Conservation (phyloP, 2,797 vertebrate genomes). For the Nyctibius grandis region DNA sequence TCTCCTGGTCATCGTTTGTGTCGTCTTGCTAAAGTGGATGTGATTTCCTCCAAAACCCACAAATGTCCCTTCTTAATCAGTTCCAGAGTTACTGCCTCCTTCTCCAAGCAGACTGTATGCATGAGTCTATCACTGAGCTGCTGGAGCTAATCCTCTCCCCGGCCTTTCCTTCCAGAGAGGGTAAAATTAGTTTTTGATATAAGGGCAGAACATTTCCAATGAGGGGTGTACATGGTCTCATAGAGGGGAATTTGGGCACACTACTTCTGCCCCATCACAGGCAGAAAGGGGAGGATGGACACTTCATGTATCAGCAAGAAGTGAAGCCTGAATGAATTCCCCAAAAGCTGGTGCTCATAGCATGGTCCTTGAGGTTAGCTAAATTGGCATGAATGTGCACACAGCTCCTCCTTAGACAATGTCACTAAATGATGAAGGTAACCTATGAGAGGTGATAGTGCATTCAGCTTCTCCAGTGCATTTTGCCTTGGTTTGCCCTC, state of each 20-base stretch:
- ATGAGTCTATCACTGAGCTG: neutral
- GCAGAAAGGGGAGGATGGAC: neutral
- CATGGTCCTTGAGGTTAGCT: neutral
- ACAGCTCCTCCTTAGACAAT: neutral
- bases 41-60: neutral
- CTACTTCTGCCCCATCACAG: neutral
- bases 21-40: neutral
- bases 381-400: neutral
- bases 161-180: neutral
- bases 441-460: neutral
- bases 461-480: neutral
- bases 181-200: neutral
- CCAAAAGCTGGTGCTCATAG: neutral
- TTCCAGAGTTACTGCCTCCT: neutral
- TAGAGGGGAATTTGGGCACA: neutral
- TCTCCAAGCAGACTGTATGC: neutral
- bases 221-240: rapidly evolving
- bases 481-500: neutral
- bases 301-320: neutral
- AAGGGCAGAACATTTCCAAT: neutral
- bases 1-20: neutral
- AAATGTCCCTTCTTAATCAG: neutral
- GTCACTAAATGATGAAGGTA: neutral
- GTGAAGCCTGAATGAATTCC: neutral
- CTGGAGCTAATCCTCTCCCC: neutral